Evolutionary conservation across 2,113 vertebrate species (phyloP), one percentile per base, ranked within the genome.

Genomic region (Dendrocopos noguchii): DNA sequence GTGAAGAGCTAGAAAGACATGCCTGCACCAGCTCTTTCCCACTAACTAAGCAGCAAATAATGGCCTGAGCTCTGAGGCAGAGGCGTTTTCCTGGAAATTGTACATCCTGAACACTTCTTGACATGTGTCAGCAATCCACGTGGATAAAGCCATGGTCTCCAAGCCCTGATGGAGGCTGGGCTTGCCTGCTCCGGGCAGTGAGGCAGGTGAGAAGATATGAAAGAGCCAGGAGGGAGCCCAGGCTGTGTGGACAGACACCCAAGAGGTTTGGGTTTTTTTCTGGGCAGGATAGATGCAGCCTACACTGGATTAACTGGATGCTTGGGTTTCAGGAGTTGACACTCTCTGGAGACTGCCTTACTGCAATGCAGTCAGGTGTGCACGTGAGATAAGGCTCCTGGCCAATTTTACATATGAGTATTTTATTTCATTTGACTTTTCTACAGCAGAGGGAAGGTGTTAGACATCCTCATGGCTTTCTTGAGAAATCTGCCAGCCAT

Each of bases 371-470:
- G 66, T 50, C 3, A 9, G 73, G 59, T 39, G 77, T n/a, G 61
- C 66, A 57, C 6, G 1, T n/a, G 59, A 88, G 91, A 87, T 46
- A 68, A 81, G 86, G 80, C 74, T 73, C 24, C 24, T 0, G 7
- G 84, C 86, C 55, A 34, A 20, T 68, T 96, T 65, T 68, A 61
- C 65, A 15, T 13, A 56, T 0, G 15, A 44, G 34, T 20, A 27
- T 55, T 84, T 86, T 42, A 70, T 89, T 91, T 91, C 19, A 65
- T 75, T 88, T 89, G 81, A 84, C 75, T 95, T 76, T 19, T 34
- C 55, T 52, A 34, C 34, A 78, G 73, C 68, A 57, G 57, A 73
- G 55, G 55, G 70, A 79, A 87, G 86, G 90, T 59, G 50, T 80
- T 68, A 90, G 80, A 88, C 78, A 84, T 42, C 70, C 88, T 90